Evolutionary conservation across 1,140 invertebrate species (phyloP).

Genomic region (Hylaeus volcanicus): DNA sequence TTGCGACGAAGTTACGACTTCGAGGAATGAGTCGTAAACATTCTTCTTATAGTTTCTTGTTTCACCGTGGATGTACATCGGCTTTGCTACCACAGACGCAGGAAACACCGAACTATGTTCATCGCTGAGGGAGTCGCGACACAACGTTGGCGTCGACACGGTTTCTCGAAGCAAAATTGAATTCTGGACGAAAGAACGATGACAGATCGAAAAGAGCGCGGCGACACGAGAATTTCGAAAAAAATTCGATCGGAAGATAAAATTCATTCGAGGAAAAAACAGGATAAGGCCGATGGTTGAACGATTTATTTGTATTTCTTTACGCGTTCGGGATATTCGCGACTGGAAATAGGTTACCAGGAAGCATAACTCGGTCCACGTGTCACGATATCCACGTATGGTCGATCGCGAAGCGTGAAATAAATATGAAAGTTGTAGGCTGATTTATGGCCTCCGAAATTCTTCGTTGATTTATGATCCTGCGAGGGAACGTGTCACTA

Average conservation of each 20-base stretch:
- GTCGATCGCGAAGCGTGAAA: slow-evolving; percentile 48
- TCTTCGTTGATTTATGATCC: slow-evolving; percentile 53
- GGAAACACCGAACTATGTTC: background rate
- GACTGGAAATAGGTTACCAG: slow-evolving; percentile 31
- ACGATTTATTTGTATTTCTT: background rate
- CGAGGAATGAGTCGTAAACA: background rate
- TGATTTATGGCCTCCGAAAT: slow-evolving; percentile 55
- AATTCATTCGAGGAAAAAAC: slow-evolving; percentile 9
- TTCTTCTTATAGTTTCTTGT: background rate
- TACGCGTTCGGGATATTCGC: slow-evolving; percentile 26
- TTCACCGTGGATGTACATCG: background rate
- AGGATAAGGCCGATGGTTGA: slow-evolving; percentile 6
- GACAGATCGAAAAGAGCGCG: background rate
- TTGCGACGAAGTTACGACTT: slow-evolving; percentile 19
- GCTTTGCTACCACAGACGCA: background rate
- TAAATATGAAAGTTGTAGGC: slow-evolving; percentile 59
- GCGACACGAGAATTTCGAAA: background rate
- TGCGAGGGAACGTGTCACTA: background rate
- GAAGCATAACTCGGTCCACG: slow-evolving; percentile 9
- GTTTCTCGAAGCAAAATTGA: background rate
- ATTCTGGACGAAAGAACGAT: background rate
- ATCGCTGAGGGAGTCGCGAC: background rate
- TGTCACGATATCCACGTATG: slow-evolving; percentile 39
- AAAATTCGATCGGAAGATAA: background rate
- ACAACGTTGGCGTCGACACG: background rate